Base-by-base conservation (phyloP, 2,888 invertebrate genomes). In the Polylopha cassiicola region DNA sequence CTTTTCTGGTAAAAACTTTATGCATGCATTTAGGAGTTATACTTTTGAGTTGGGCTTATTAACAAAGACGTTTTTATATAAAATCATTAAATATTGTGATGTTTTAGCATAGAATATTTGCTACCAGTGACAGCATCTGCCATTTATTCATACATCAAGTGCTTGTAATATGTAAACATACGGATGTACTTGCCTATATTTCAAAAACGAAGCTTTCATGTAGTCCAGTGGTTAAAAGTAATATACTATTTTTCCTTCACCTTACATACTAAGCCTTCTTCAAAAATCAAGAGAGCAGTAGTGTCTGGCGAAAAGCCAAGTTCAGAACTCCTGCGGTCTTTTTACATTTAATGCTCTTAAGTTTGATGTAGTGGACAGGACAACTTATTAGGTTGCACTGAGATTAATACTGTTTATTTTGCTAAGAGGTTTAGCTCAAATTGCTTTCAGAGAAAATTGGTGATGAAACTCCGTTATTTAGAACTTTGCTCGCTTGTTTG, bases 321-420 rank as follows among this genome's bases (percentile, higher is more conserved):
- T 61, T 51, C 37, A 44, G 37, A 55, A 58, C 54, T 65, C 46
- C 46, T 62, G 61, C 58, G 56, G 58, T 61, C 65, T 73, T 76
- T 76, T 71, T 53, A 73, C 67, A 69, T 73, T 73, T 81, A 78
- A 77, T 78, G 63, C 75, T 79, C 76, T 78, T 77, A 76, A 73
- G 68, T 75, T 74, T 77, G 73, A 80, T 76, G 71, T 71, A 75
- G 67, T 73, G 65, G 59, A 65, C 67, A 61, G 53, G 39, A 33
- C 55, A 65, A 74, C 61, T 76, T 73, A 67, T 63, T 65, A 65
- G 60, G 61, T 58, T 58, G 49, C 58, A 15, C 37, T 46, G 45
- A 67, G 69, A 80, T 78, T 76, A 75, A 71, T 75, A 66, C 53
- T 63, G 65, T 77, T 76, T 75, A 75, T 72, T 71, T 70, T 63